Percentiles rank a stretch among this genome's conserved stretches.
Evolutionary conservation across 2,797 vertebrate genomes (phyloP).

Genomic region (Melanogrammus aeglefinus): DNA sequence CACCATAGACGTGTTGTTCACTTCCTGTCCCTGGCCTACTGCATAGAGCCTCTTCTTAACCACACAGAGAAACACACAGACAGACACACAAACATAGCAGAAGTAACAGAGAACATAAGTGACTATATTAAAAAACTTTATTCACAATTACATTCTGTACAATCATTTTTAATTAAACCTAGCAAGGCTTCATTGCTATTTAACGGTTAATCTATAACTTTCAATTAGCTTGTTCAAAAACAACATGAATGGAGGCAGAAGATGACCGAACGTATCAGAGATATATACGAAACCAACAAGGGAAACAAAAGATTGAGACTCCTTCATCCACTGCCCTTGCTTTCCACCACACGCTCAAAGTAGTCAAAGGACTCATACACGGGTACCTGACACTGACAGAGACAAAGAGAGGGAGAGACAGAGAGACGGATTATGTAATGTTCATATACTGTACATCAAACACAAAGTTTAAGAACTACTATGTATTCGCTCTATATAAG

Average conservation of each 20-base stretch:
- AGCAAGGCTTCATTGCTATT: not conserved
- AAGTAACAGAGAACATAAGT: not conserved
- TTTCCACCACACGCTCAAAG: too few species aligned
- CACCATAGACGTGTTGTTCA: too few species aligned
- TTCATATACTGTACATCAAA: not conserved
- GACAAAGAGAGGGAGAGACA: not conserved
- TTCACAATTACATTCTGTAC: not conserved
- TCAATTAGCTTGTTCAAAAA: not conserved
- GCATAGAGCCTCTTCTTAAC: too few species aligned
- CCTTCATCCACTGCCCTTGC: too few species aligned
- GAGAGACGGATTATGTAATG: not conserved
- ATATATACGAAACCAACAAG: too few species aligned
- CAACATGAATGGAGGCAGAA: not conserved
- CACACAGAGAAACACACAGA: too few species aligned
- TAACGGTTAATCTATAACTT: not conserved
- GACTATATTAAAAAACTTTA: not conserved
- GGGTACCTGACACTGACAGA: slow-evolving; percentile 51
- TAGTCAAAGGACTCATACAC: slow-evolving; percentile 52
- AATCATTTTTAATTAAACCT: not conserved
- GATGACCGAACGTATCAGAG: not conserved
- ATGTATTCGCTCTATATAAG: not conserved
- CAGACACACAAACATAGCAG: not conserved
- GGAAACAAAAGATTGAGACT: too few species aligned
- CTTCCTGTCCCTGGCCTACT: too few species aligned
- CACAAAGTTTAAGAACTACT: not conserved